Conservation (phyloP, 2,888 invertebrate species). For the Ophraella communa region DNA sequence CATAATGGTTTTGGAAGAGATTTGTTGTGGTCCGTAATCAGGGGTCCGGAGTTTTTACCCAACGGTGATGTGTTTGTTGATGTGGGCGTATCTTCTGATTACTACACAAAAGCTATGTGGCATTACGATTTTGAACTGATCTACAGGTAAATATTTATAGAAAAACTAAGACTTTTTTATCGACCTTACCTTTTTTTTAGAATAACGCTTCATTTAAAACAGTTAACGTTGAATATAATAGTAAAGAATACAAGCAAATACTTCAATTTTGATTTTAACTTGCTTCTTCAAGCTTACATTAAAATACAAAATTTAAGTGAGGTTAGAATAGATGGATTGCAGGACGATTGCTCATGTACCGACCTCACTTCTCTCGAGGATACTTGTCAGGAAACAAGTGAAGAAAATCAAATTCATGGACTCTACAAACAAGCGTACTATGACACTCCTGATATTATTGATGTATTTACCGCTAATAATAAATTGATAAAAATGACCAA, state of each 20-base stretch:
- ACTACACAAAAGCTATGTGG: constrained; percentile 39
- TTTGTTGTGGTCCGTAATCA: constrained; percentile 33
- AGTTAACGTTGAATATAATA: constrained; percentile 14
- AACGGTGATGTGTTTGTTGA: constrained; percentile 35
- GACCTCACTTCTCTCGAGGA: background rate
- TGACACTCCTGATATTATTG: background rate
- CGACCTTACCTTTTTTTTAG: constrained; percentile 10
- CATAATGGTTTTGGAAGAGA: constrained; percentile 37
- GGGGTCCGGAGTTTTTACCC: constrained; percentile 24
- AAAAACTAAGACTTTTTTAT: too few relatives aligned
- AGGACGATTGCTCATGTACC: background rate
- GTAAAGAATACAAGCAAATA: constrained; percentile 24
- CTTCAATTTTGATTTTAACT: constrained; percentile 30
- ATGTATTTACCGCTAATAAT: constrained; percentile 7
- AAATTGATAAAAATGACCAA: constrained; percentile 15
- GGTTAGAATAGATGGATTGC: constrained; percentile 29
- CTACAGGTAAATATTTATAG: constrained; percentile 20
- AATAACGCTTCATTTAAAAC: constrained; percentile 9
- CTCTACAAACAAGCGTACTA: constrained; percentile 6
- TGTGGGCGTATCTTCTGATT: constrained; percentile 22
- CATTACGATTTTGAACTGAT: constrained; percentile 36
- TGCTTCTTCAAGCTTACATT: constrained; percentile 28
- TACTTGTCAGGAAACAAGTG: background rate
- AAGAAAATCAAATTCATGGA: constrained; percentile 4
- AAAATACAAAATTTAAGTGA: constrained; percentile 32